Conservation (phyloP, 2,113 vertebrate species). For the Mastomys natalensis region DNA sequence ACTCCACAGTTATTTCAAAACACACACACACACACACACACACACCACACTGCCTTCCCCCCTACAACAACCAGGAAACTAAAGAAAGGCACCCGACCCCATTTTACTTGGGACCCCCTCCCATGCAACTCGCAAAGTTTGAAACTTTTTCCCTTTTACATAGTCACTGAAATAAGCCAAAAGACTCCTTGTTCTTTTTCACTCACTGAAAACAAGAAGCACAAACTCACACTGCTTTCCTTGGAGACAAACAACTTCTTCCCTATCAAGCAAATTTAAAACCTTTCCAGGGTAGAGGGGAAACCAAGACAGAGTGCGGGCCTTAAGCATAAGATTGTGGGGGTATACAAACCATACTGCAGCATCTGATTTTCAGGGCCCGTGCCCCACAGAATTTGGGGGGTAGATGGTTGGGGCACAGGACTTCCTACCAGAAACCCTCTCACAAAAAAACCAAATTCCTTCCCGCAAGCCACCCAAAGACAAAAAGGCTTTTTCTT, state of each 20-base stretch:
- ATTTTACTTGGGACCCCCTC: neutral
- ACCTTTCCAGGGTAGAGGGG: neutral
- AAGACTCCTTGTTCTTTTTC: neutral
- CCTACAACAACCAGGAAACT: neutral
- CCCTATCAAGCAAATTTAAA: neutral
- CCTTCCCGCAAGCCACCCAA: neutral
- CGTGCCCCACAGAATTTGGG: accelerated
- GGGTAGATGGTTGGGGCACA: neutral
- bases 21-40: no score
- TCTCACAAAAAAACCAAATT: neutral
- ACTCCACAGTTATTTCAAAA: no score
- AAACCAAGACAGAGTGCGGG: neutral
- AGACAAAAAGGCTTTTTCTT: neutral
- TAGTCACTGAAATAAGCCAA: constrained; percentile 1
- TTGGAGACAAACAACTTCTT: neutral
- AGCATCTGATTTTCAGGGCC: neutral
- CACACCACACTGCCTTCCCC: no score
- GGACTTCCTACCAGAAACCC: no score
- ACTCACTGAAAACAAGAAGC: neutral
- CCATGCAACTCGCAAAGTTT: neutral
- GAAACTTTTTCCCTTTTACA: neutral
- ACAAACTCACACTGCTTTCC: neutral
- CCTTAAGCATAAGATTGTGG: neutral
- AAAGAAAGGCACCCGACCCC: neutral
- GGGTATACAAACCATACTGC: neutral